Base-by-base conservation (phyloP, 2,888 invertebrate genomes). In the Eulithis prunata region DNA sequence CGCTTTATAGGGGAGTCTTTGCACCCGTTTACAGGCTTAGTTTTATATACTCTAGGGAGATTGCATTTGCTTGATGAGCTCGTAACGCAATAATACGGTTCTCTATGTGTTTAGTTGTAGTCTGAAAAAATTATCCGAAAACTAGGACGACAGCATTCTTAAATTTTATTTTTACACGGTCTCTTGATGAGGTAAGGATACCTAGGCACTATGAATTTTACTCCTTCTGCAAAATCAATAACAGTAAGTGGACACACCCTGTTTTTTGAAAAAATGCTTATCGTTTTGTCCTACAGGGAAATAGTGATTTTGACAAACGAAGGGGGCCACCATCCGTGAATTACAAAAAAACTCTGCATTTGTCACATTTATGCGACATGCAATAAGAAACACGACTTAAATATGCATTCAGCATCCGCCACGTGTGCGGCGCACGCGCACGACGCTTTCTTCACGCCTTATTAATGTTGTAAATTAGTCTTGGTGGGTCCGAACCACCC, bases 381-480 rank as follows among this genome's bases (percentile, higher is more conserved):
- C 68, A 80, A 78, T 76, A 70, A 63, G 54, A 64, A 75, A 76
- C 77, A 75, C 72, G 79, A 78, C 77, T 74, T 75, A 75, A 68
- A 81, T 81, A 75, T 79, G 76, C 77, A 64, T 67, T 58, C 32
- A 62, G 73, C 80, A 82, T 87, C 84, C 83, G 73, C 79, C 82
- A 81, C 84, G 85, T 86, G 86, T 84, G 85, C 78, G 83, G 80
- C 76, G 75, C 74, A 75, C 78, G 81, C 76, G 75, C 74, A 75
- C 78, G 81, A 79, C 78, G 78, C 79, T 79, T 76, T 70, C 86
- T 87, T 86, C 89, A 90, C 87, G 91, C 84, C 86, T 86, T 89
- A 91, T 92, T 91, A 87, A 81, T 84, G 75, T 78, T 77, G 81
- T 85, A 87, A 91, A 90, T 90, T 89, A 85, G 84, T 83, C 79